A percentile compares a stretch with the other conserved stretches of the same genome.
phyloP scores from a whole-genome alignment of 2,113 vertebrate species.

The Acanthochromis polyacanthus region DNA sequence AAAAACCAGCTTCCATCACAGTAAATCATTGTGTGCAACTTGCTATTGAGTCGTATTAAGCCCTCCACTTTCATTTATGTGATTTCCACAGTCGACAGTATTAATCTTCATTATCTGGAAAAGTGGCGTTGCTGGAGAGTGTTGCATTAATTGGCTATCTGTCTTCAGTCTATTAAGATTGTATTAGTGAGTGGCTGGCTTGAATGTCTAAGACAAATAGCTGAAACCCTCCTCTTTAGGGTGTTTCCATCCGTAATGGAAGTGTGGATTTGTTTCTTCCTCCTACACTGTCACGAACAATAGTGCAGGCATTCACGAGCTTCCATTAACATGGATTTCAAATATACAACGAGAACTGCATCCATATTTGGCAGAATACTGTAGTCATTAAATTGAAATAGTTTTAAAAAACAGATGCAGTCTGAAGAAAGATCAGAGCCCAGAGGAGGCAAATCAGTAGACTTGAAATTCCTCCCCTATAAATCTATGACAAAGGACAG shows the following conservation, averaged over 20 bases:
- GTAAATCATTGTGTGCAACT: constrained; percentile 41
- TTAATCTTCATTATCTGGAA: constrained; percentile 78
- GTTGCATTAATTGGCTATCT: constrained; percentile 72
- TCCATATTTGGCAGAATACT: constrained; percentile 34
- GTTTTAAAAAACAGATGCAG: constrained; percentile 45
- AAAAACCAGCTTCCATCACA: background rate
- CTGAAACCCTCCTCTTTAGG: constrained; percentile 41
- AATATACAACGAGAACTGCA: constrained; percentile 24
- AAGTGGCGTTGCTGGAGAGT: constrained; percentile 52
- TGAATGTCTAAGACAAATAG: constrained; percentile 74
- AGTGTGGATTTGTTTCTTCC: constrained; percentile 43
- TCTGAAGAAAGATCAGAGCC: constrained; percentile 49
- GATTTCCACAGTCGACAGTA: constrained; percentile 46
- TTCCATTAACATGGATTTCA: constrained; percentile 43
- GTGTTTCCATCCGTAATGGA: constrained; percentile 51
- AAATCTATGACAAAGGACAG: constrained; percentile 72
- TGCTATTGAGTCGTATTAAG: constrained; percentile 58
- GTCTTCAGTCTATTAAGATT: constrained; percentile 72
- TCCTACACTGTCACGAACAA: constrained; percentile 27
- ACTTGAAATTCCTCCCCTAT: constrained; percentile 70
- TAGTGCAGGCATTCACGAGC: constrained; percentile 24
- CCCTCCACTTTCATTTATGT: constrained; percentile 50
- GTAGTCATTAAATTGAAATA: constrained; percentile 57
- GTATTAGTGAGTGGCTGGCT: constrained; percentile 64
- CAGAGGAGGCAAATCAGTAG: constrained; percentile 55